These are phyloP conservation scores for Nematostella vectensis DNA, from an alignment of 92 coral and sea anemone genomes.

Conservation along the genomic window DNA sequence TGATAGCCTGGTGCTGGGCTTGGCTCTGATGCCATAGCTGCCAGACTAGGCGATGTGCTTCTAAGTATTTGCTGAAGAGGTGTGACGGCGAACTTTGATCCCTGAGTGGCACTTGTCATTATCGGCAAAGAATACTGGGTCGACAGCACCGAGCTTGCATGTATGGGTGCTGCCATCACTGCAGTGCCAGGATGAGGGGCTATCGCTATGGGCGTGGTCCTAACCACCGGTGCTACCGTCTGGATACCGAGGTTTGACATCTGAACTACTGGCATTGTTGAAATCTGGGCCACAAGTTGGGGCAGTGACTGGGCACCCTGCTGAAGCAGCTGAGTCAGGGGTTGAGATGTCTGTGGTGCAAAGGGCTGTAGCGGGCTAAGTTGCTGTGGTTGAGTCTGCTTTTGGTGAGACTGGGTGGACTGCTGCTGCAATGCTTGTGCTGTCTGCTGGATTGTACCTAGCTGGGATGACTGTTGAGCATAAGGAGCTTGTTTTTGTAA, in stretches of 20 bases:
- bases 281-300: not conserved
- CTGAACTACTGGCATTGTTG: not conserved
- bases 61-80: conserved; percentile 20
- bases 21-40: conserved; percentile 2
- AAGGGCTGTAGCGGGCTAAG: conserved; percentile 15
- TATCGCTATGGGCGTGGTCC: conserved; percentile 9
- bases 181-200: conserved; percentile 19
- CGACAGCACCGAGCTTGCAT: not conserved
- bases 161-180: too few relatives aligned
- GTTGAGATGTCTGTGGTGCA: conserved; percentile 7
- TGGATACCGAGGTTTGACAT: conserved; percentile 1
- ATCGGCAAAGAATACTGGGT: conserved; percentile 5
- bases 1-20: too few relatives aligned
- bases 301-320: conserved; percentile 9
- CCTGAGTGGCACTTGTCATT: not conserved
- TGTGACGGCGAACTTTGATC: conserved; percentile 1
- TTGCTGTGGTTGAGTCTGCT: conserved; percentile 16
- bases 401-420: conserved; percentile 22
- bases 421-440: conserved; percentile 20
- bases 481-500: conserved; percentile 34
- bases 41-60: conserved; percentile 1
- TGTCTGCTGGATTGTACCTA: conserved; percentile 20
- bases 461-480: conserved; percentile 17
- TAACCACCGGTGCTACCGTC: not conserved
- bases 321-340: conserved; percentile 21